Evolutionary conservation across 2,888 invertebrate genomes (phyloP).

Genomic region (Galerucella pusilla): DNA sequence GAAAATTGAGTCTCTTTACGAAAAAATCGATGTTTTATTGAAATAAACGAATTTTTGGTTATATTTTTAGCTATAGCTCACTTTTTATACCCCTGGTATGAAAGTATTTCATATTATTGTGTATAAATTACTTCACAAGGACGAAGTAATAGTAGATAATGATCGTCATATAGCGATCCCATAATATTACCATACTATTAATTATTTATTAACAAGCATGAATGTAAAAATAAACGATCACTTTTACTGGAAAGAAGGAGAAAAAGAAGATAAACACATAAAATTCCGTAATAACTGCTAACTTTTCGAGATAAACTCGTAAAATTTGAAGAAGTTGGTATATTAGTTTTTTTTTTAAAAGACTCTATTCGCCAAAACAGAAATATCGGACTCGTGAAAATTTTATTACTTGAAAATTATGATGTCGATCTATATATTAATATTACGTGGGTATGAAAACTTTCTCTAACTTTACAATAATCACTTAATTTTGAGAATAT

Average conservation of each 20-base stretch:
- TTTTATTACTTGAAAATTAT: constrained; percentile 3
- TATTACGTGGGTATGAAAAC: too few species aligned
- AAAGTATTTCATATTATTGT: too few species aligned
- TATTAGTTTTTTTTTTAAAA: constrained; percentile 25
- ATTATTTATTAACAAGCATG: background rate
- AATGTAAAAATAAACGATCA: background rate
- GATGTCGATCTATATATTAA: background rate
- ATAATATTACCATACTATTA: background rate
- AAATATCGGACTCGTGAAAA: background rate
- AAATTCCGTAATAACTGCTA: constrained; percentile 20
- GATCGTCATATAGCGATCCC: too few species aligned
- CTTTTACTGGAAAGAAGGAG: background rate
- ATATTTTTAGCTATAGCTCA: too few species aligned
- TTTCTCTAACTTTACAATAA: too few species aligned
- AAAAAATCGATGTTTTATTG: too few species aligned
- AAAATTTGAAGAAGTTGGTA: constrained; percentile 22
- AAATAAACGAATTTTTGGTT: too few species aligned
- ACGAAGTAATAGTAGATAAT: too few species aligned
- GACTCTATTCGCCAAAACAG: constrained; percentile 12
- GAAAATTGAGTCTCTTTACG: too few species aligned
- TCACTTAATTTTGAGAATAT: too few species aligned
- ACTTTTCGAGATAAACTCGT: constrained; percentile 25
- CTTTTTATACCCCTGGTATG: too few species aligned
- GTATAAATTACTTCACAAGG: too few species aligned
- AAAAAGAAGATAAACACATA: constrained; percentile 21